Percentiles rank a stretch among this genome's conserved stretches.
Conservation (phyloP, 2,888 invertebrate genomes). For the Scelioninae gen. 1 region DNA sequence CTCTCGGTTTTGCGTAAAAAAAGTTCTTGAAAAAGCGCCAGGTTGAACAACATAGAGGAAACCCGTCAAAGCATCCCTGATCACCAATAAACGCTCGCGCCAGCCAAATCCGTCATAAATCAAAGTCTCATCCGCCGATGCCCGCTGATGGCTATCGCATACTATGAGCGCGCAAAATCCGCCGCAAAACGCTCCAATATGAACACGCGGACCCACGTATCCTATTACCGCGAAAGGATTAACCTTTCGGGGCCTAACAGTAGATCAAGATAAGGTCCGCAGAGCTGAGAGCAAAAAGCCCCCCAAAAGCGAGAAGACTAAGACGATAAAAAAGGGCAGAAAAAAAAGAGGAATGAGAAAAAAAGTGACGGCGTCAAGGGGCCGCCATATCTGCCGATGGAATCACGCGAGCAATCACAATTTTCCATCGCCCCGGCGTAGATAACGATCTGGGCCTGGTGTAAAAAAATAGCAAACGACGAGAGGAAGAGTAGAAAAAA, state of each 20-base stretch:
- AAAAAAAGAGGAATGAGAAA: slow-evolving; percentile 8
- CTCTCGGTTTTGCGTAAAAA: slow-evolving; percentile 29
- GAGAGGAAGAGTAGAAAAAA: slow-evolving; percentile 9
- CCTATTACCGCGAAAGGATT: slow-evolving; percentile 54
- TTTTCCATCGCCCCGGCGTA: slow-evolving; percentile 63
- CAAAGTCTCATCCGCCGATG: slow-evolving; percentile 20
- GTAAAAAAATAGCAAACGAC: slow-evolving; percentile 60
- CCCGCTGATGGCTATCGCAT: slow-evolving; percentile 19
- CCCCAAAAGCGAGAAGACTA: too few relatives aligned
- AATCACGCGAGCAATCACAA: slow-evolving; percentile 66
- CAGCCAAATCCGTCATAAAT: slow-evolving; percentile 41
- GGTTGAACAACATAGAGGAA: background rate
- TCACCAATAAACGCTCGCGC: slow-evolving; percentile 26
- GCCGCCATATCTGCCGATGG: slow-evolving; percentile 66
- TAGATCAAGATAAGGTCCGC: slow-evolving; percentile 53
- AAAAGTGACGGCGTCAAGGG: slow-evolving; percentile 58
- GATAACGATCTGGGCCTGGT: slow-evolving; percentile 69
- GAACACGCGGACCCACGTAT: slow-evolving; percentile 36
- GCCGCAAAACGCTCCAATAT: slow-evolving; percentile 28
- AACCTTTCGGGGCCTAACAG: slow-evolving; percentile 25
- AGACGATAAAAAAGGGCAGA: background rate
- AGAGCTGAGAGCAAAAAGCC: background rate
- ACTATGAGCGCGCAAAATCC: slow-evolving; percentile 38
- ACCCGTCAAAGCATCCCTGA: slow-evolving; percentile 26
- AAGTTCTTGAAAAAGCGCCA: slow-evolving; percentile 6